Evolutionary conservation across 2,797 vertebrate genomes (phyloP).

Genomic region (Emys orbicularis): DNA sequence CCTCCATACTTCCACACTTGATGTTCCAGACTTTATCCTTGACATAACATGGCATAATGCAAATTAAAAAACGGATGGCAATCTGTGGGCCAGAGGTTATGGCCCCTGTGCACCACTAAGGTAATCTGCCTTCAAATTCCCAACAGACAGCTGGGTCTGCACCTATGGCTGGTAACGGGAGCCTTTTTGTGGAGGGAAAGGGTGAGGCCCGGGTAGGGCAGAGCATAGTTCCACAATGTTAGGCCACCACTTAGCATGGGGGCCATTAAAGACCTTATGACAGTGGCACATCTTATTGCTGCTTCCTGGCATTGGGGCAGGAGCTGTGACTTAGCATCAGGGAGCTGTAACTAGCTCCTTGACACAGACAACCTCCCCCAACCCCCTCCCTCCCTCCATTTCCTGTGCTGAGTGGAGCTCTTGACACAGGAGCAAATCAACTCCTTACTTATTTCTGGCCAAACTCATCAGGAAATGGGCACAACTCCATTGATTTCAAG

Average conservation of each 20-base stretch:
- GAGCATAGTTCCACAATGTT: background rate
- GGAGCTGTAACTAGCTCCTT: background rate
- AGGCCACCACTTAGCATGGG: accelerated
- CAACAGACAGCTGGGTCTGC: background rate
- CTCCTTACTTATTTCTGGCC: background rate
- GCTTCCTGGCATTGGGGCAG: too few species aligned
- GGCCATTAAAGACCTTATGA: background rate
- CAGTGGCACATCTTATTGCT: accelerated
- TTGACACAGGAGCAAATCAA: background rate
- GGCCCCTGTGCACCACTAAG: background rate
- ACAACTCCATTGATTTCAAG: background rate
- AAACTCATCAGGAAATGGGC: background rate
- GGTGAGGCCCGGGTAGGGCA: background rate
- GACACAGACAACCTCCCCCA: background rate
- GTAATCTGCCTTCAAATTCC: background rate
- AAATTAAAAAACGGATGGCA: background rate
- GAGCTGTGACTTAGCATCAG: background rate
- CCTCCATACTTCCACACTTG: background rate
- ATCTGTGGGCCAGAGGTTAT: background rate
- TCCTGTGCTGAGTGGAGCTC: background rate
- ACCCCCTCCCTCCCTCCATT: background rate
- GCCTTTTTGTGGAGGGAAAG: background rate
- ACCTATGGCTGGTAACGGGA: background rate
- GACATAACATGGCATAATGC: background rate
- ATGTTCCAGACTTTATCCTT: background rate